Conservation (phyloP, 1,140 invertebrate species). For the Copidosoma floridanum region DNA sequence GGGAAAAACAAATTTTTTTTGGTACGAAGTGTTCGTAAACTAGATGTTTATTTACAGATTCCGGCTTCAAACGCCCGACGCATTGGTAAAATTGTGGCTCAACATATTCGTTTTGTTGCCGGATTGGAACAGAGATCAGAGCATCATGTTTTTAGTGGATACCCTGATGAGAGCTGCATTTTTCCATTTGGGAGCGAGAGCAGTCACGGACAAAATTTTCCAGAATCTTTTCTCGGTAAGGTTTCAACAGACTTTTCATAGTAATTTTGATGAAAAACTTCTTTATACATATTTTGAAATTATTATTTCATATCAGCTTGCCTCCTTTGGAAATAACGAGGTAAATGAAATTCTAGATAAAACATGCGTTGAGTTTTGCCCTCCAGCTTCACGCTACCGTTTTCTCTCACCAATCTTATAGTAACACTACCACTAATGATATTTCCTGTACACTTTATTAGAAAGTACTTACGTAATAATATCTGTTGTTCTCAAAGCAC, state of each 20-base stretch:
- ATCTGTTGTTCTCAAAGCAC: too few species aligned
- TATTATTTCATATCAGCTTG: constrained; percentile 39
- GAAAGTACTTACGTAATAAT: not conserved
- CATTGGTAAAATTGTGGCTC: constrained; percentile 66
- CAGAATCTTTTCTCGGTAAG: constrained; percentile 49
- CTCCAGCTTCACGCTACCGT: too few species aligned
- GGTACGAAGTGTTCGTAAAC: not conserved
- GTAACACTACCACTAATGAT: too few species aligned
- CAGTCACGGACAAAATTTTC: constrained; percentile 44
- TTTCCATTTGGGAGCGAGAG: constrained; percentile 54
- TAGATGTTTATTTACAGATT: constrained; percentile 45
- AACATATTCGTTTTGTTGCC: constrained; percentile 60
- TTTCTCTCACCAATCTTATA: too few species aligned
- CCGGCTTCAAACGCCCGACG: constrained; percentile 54
- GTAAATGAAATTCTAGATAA: constrained; percentile 31
- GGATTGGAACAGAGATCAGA: constrained; percentile 66
- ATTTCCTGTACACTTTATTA: too few species aligned
- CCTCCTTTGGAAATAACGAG: constrained; percentile 43
- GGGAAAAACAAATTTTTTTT: not conserved
- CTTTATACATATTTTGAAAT: not conserved
- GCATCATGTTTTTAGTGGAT: constrained; percentile 65
- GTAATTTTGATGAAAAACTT: too few species aligned
- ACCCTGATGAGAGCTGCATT: constrained; percentile 59
- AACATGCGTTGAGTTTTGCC: too few species aligned
- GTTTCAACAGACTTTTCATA: not conserved